Percentiles rank a stretch among this genome's conserved stretches.
phyloP scores from a whole-genome alignment of 1,140 invertebrate genomes.

The Steinernema feltiae region DNA sequence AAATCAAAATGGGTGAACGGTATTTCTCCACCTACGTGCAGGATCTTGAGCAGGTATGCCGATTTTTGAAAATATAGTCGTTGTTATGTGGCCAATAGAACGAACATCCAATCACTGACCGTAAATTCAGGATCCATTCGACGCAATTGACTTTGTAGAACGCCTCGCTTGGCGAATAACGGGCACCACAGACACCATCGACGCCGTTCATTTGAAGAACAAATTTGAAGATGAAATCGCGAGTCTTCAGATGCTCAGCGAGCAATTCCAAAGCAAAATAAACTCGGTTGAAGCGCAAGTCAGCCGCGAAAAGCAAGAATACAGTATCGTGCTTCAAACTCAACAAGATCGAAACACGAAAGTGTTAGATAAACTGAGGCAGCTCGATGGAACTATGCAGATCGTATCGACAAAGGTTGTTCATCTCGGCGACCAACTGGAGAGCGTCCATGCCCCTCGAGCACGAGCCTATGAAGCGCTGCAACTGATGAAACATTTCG shows the following conservation, averaged over 20 bases:
- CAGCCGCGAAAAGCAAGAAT: constrained; percentile 47
- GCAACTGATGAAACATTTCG: constrained; percentile 83
- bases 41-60: constrained; percentile 54
- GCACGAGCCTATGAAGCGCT: constrained; percentile 87
- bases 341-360: constrained; percentile 50
- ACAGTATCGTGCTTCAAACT: constrained; percentile 42
- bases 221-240: constrained; percentile 57
- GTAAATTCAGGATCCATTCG: constrained; percentile 76
- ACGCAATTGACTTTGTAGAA: constrained; percentile 93
- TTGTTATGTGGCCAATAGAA: neutral
- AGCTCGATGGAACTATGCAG: constrained; percentile 89
- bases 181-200: constrained; percentile 62
- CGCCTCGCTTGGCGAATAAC: constrained; percentile 85
- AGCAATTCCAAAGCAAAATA: constrained; percentile 55
- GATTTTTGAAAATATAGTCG: constrained; percentile 19
- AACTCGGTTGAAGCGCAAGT: constrained; percentile 44
- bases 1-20: constrained; percentile 16
- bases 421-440: constrained; percentile 90
- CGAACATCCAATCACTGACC: neutral
- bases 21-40: constrained; percentile 56
- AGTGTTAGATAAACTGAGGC: constrained; percentile 63
- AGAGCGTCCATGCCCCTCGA: constrained; percentile 88
- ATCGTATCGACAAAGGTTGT: constrained; percentile 94
- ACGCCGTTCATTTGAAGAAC: constrained; percentile 47
- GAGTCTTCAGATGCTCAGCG: constrained; percentile 49